Evolutionary conservation across 1,140 invertebrate genomes (phyloP).

Genomic region (Hetaerina americana): DNA sequence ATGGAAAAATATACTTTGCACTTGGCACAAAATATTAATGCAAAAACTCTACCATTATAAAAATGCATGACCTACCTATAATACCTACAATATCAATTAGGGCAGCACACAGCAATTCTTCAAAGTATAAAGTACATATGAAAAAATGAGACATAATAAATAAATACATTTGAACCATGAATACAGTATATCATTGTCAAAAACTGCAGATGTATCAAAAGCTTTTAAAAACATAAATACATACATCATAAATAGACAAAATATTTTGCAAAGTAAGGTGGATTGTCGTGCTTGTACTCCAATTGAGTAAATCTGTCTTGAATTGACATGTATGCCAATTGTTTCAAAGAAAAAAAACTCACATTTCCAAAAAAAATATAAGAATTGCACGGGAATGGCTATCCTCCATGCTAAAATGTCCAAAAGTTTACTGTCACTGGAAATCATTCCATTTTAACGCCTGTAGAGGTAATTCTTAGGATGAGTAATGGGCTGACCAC

Average conservation of each 20-base stretch:
- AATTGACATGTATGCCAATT: background rate
- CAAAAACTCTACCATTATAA: no score
- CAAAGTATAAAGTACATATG: no score
- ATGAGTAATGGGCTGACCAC: conserved; percentile 39
- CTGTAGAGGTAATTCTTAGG: background rate
- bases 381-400: background rate
- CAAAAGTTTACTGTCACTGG: background rate
- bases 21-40: no score
- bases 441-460: background rate
- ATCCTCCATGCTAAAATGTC: background rate
- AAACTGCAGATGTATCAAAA: no score
- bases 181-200: no score
- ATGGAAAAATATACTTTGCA: no score
- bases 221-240: background rate
- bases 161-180: background rate
- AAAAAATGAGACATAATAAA: no score
- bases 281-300: background rate
- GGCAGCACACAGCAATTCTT: no score
- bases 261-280: background rate
- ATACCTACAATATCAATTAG: no score
- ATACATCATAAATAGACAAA: background rate
- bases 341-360: background rate
- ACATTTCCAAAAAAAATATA: background rate
- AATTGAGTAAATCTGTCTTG: background rate
- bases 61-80: no score